Evolutionary conservation across 2,888 invertebrate genomes (phyloP), one percentile per base, ranked within the genome.

Genomic region (Petrolisthes manimaculis): DNA sequence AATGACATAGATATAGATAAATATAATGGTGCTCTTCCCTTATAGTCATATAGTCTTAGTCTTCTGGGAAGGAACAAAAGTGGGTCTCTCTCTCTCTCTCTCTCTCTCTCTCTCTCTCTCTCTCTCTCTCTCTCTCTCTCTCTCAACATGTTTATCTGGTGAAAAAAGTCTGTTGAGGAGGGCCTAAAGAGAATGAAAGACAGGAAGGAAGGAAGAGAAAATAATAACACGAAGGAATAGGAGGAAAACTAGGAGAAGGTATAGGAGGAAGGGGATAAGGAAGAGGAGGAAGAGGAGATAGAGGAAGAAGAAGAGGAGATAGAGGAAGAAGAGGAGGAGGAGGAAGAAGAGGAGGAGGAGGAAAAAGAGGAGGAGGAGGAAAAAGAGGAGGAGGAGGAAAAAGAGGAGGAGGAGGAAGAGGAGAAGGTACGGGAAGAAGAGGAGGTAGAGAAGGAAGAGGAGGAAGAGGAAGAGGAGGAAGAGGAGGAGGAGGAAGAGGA

Each of bases 291-390:
- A 79, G n/a, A 18, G 18, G n/a, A 18, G 54, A 18, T 54, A 54
- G 54, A 14, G 21, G 71, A 5, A 14, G 71, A 5, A 71, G 71
- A 5, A 71, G 71, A 5, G 18, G 71, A 5, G 18, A 21, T 18
- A 71, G n/a, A n/a, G 82, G 69, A 82, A 37, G 56, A 56, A 53
- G 21, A 67, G 69, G 69, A 82, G 56, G 69, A 82, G 82, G 24
- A 5, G 55, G 21, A 82, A 8, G n/a, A 80, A 6, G 55, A n/a
- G 55, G n/a, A 9, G n/a, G 6, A 56, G 5, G 37, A 12, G 12
- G 69, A 82, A 55, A 5, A 54, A 55, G 37, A 56, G 21, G 5
- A 56, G 51, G 8, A 80, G 12, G 51, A 80, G n/a, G n/a, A n/a
- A n/a, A n/a, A n/a, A n/a, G n/a, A n/a, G n/a, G n/a, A n/a, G n/a